Percentiles rank a stretch among this genome's conserved stretches.
These are phyloP conservation scores for Pachymerium ferrugineum DNA, from an alignment of 2,888 invertebrate genomes.

Conservation along the genomic window DNA sequence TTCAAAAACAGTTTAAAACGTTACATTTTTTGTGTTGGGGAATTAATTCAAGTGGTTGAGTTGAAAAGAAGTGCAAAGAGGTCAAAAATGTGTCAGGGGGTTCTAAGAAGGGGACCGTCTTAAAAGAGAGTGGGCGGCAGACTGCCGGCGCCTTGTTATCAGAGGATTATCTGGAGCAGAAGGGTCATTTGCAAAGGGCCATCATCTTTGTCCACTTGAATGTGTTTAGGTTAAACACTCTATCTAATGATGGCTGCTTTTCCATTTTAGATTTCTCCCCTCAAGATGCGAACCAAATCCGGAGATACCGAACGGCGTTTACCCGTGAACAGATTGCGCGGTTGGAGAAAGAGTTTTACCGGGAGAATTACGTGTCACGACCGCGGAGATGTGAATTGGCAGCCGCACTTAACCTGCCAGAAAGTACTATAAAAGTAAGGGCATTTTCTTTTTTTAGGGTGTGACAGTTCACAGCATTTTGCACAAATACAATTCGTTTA, in stretches of 20 bases:
- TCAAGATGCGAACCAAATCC: constrained; percentile 49
- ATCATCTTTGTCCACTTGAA: background rate
- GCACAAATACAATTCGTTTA: background rate
- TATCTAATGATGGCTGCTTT: too few species aligned
- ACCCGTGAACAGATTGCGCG: constrained; percentile 86
- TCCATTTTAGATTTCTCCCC: constrained; percentile 31
- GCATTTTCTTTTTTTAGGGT: background rate
- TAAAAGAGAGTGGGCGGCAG: background rate
- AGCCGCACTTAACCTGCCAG: constrained; percentile 83
- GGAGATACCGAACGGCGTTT: constrained; percentile 94
- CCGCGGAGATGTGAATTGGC: constrained; percentile 93
- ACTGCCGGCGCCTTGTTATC: background rate
- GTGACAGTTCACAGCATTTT: background rate
- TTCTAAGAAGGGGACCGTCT: background rate
- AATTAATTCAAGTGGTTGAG: too few species aligned
- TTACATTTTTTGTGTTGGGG: too few species aligned
- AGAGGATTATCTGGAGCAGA: background rate
- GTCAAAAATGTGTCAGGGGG: background rate
- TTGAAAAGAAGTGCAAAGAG: too few species aligned
- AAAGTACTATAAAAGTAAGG: constrained; percentile 93
- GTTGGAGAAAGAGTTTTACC: constrained; percentile 91
- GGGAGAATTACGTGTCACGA: constrained; percentile 95
- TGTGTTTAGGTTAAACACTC: background rate
- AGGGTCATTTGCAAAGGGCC: background rate
- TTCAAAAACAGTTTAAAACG: too few species aligned